phyloP scores from a whole-genome alignment of 2,888 invertebrate species.

The Cerastoderma edule region DNA sequence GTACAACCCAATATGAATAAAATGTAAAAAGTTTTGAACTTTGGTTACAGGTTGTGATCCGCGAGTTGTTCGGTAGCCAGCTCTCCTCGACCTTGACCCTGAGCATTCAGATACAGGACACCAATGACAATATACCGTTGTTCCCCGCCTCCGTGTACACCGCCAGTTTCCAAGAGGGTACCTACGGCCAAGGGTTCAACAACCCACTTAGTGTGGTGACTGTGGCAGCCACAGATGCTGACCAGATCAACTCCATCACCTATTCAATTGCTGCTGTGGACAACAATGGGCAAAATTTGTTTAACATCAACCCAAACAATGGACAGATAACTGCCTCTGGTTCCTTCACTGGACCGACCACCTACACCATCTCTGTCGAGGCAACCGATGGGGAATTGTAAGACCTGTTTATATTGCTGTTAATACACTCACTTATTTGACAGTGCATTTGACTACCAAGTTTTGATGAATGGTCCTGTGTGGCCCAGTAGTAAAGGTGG shows the following conservation, averaged over 20 bases:
- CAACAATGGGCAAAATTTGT: constrained; percentile 63
- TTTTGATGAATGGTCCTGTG: too few relatives aligned
- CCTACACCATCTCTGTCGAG: constrained; percentile 68
- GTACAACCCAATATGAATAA: too few relatives aligned
- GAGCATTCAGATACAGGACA: constrained; percentile 73
- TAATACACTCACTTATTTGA: too few relatives aligned
- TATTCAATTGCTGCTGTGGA: constrained; percentile 69
- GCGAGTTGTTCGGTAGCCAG: constrained; percentile 60
- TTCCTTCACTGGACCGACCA: constrained; percentile 59
- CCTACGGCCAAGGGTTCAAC: constrained; percentile 55
- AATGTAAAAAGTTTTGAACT: too few relatives aligned
- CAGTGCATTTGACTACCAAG: too few relatives aligned
- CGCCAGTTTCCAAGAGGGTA: constrained; percentile 63
- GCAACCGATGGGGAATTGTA: constrained; percentile 71
- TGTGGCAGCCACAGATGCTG: constrained; percentile 62
- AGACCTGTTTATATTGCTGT: too few relatives aligned
- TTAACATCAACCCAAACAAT: constrained; percentile 49
- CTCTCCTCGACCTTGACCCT: constrained; percentile 65
- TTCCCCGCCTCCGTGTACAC: constrained; percentile 69
- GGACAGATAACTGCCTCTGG: constrained; percentile 64
- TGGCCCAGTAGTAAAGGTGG: too few relatives aligned
- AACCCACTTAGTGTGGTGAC: constrained; percentile 46
- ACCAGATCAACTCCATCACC: constrained; percentile 59
- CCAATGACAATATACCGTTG: constrained; percentile 76
- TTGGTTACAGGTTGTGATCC: constrained; percentile 71